Percentiles rank a stretch among this genome's conserved stretches.
Conservation (phyloP, 2,888 invertebrate species). For the Syrista parreyssii region DNA sequence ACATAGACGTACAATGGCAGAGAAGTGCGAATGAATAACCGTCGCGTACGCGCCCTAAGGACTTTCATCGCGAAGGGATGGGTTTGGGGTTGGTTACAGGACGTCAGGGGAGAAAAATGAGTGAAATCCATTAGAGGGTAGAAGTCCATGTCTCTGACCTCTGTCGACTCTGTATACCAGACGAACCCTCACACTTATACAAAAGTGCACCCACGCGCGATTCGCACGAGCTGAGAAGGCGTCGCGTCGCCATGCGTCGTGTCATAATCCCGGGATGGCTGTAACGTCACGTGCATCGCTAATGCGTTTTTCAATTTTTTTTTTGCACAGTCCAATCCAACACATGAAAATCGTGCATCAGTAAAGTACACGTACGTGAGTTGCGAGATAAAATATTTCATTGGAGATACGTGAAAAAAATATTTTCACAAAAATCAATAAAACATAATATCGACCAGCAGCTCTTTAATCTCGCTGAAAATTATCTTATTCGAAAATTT, state of each 20-base stretch:
- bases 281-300: constrained; percentile 53
- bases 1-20: too few species aligned
- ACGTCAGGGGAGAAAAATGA: constrained; percentile 64
- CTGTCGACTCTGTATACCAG: constrained; percentile 42
- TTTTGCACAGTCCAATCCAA: background rate
- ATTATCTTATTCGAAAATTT: too few species aligned
- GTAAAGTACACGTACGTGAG: too few species aligned
- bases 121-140: constrained; percentile 61
- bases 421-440: constrained; percentile 8
- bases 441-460: too few species aligned
- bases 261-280: constrained; percentile 30
- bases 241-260: constrained; percentile 23
- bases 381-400: too few species aligned
- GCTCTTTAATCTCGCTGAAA: too few species aligned
- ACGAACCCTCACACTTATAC: constrained; percentile 25
- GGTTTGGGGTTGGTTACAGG: constrained; percentile 43
- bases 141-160: constrained; percentile 52
- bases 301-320: constrained; percentile 42
- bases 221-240: constrained; percentile 12
- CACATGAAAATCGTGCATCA: too few species aligned
- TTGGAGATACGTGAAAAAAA: too few species aligned
- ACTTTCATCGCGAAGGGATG: constrained; percentile 35
- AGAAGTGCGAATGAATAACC: too few species aligned
- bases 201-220: constrained; percentile 23
- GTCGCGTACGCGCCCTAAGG: constrained; percentile 32